Conservation (phyloP, 2,888 invertebrate species). For the Drosophila silvestris region DNA sequence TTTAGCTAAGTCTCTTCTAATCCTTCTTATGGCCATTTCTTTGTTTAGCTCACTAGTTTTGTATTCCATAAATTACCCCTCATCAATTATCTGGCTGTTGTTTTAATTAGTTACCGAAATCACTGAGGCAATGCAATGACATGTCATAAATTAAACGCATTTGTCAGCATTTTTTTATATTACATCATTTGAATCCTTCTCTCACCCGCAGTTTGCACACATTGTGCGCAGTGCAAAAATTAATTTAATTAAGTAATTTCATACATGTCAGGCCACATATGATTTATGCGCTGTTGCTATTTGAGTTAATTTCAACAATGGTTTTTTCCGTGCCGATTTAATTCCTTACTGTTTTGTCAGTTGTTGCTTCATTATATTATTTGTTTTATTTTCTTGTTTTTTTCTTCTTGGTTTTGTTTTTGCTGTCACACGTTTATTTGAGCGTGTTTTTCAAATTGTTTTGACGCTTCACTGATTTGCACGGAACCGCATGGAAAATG, state of each 20-base stretch:
- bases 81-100: constrained; percentile 45
- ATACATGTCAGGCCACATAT: constrained; percentile 67
- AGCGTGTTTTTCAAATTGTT: constrained; percentile 66
- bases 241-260: constrained; percentile 76
- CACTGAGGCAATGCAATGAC: constrained; percentile 48
- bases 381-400: constrained; percentile 25
- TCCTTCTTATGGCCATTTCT: not conserved
- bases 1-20: not conserved
- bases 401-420: constrained; percentile 18
- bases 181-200: not conserved
- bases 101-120: constrained; percentile 38
- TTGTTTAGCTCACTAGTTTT: not conserved
- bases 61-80: not conserved
- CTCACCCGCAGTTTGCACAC: not conserved
- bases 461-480: constrained; percentile 57
- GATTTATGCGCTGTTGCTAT: constrained; percentile 70
- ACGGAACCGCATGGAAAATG: constrained; percentile 24
- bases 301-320: constrained; percentile 64
- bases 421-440: constrained; percentile 54
- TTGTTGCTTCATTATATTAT: constrained; percentile 18
- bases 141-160: constrained; percentile 62
- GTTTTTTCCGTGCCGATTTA: constrained; percentile 11
- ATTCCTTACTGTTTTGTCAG: constrained; percentile 19
- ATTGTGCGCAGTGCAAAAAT: constrained; percentile 52
- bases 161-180: constrained; percentile 49